Evolutionary conservation across 2,113 vertebrate species (phyloP).

Genomic region (Tringa solitaria): DNA sequence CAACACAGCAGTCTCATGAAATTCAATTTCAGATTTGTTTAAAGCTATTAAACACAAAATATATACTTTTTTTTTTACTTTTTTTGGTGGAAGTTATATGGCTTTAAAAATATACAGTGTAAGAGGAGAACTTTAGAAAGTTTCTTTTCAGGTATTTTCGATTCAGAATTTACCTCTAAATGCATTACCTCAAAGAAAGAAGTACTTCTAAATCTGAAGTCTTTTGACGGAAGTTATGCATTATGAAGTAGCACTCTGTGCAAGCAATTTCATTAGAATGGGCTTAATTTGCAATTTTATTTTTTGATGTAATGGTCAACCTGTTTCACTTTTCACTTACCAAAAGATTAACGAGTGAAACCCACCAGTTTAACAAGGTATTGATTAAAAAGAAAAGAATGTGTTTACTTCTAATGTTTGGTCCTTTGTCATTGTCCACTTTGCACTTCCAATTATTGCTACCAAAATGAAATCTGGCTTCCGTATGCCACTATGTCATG

Average conservation of each 20-base stretch:
- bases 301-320: not conserved
- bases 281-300: constrained; percentile 14
- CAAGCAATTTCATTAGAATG: not conserved
- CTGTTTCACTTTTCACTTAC: not conserved
- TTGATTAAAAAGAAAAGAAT: not conserved
- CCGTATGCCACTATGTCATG: accelerated
- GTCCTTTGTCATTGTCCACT: not conserved
- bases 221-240: not conserved
- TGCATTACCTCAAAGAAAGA: not conserved
- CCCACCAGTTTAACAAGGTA: not conserved
- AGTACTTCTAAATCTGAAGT: not conserved
- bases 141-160: not conserved
- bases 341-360: constrained; percentile 13
- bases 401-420: not conserved
- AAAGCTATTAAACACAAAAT: not conserved
- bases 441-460: not conserved
- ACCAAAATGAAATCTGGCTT: not conserved
- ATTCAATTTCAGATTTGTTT: not conserved
- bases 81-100: not conserved
- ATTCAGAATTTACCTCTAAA: not conserved
- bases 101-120: not conserved
- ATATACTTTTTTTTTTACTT: not conserved
- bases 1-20: not conserved
- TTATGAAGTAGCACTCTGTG: not conserved
- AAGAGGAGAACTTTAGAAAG: not conserved